These are phyloP conservation scores for Leucoraja erinaceus DNA, from an alignment of 2,113 vertebrate species.

Conservation along the genomic window DNA sequence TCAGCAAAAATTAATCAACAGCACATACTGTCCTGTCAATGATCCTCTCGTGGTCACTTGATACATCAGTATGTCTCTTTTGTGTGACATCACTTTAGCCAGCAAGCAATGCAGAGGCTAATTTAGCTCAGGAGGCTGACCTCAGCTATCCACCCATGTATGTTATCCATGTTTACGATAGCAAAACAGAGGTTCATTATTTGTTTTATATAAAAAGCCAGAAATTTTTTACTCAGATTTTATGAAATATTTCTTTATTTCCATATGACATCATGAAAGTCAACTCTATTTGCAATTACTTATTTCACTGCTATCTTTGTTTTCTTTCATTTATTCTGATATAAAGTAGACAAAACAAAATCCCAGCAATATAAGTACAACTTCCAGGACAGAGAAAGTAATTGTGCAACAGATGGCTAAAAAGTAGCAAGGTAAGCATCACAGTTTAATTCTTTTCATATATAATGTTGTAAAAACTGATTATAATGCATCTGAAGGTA, in stretches of 20 bases:
- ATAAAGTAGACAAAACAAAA: neutral
- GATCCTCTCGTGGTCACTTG: neutral
- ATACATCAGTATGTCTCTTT: slow-evolving; percentile 31
- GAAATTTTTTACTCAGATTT: neutral
- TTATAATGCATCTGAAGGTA: too few species aligned
- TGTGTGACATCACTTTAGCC: slow-evolving; percentile 29
- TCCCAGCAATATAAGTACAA: neutral
- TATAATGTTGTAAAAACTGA: neutral
- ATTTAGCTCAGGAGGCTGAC: neutral
- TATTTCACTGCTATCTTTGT: neutral
- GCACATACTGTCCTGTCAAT: neutral
- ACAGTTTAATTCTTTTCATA: neutral
- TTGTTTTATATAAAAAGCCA: neutral
- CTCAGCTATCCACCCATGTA: slow-evolving; percentile 12
- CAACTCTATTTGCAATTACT: neutral
- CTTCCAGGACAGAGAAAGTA: neutral
- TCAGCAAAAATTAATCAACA: neutral
- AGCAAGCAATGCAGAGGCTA: slow-evolving; percentile 2
- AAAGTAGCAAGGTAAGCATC: slow-evolving; percentile 24
- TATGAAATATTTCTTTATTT: slow-evolving; percentile 7
- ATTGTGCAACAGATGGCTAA: neutral
- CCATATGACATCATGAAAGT: slow-evolving; percentile 5
- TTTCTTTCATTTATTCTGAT: slow-evolving; percentile 23
- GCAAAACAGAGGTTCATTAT: neutral
- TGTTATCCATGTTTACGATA: neutral